Conservation (phyloP, 2,888 invertebrate species). For the Pyralis farinalis region DNA sequence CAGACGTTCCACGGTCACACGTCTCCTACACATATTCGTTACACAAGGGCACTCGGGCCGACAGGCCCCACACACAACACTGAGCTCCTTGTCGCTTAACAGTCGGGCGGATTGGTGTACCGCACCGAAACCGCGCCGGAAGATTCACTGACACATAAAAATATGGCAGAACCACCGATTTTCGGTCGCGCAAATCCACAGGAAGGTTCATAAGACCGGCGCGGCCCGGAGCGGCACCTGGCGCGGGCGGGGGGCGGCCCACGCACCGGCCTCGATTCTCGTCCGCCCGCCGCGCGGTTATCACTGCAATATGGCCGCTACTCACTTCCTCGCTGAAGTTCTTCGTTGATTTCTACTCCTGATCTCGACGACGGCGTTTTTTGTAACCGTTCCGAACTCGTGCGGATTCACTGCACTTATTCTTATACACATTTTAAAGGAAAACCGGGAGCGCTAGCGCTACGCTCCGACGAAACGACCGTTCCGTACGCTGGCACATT, state of each 20-base stretch:
- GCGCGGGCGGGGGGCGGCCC: constrained; percentile 80
- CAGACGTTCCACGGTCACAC: constrained; percentile 72
- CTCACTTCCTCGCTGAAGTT: constrained; percentile 82
- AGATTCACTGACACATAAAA: constrained; percentile 71
- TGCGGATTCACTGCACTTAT: constrained; percentile 81
- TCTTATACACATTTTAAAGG: constrained; percentile 82
- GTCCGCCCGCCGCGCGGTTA: constrained; percentile 81
- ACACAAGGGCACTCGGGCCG: constrained; percentile 74
- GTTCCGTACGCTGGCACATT: constrained; percentile 80
- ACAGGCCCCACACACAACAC: constrained; percentile 71
- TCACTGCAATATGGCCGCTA: constrained; percentile 82
- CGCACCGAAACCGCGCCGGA: constrained; percentile 68
- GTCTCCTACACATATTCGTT: constrained; percentile 68
- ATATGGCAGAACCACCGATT: constrained; percentile 71
- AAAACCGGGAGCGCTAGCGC: constrained; percentile 80
- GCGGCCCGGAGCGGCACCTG: constrained; percentile 82
- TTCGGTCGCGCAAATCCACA: constrained; percentile 81
- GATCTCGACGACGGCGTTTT: constrained; percentile 79
- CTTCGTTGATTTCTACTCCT: constrained; percentile 81
- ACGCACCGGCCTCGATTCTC: constrained; percentile 82
- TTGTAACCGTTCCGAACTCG: constrained; percentile 79
- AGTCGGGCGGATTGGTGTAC: constrained; percentile 45
- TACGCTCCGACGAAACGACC: constrained; percentile 82
- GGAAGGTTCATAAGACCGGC: constrained; percentile 81
- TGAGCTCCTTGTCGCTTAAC: constrained; percentile 35